Base-by-base conservation (phyloP, 2,797 vertebrate genomes). In the Hipposideros larvatus region DNA sequence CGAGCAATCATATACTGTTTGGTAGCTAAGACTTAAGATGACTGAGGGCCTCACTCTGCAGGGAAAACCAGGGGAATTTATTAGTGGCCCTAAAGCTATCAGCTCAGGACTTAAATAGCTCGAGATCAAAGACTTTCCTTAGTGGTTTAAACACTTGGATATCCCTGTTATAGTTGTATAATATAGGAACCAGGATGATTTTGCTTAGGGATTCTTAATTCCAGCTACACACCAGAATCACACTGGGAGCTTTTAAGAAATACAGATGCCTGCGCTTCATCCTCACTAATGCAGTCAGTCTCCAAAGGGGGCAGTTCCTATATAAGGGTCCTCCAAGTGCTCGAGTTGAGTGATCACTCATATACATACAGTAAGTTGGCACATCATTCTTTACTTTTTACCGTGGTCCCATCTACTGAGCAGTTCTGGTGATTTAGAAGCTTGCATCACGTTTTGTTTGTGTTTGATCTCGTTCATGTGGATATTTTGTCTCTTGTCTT, bases 401-500 rank as follows among this genome's bases (percentile, higher is more conserved):
- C 48, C 59, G 8, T 31, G 24, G 41, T 82, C 79, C 41, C 80
- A 37, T 55, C 26, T 85, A 11, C 46, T 66, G 7, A 71, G 70
- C n/a, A 66, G n/a, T 57, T 66, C 70, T 71, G 77, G 46, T 91
- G 74, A 90, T 55, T 87, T 61, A 85, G 75, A 97, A 83, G 28
- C 51, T 96, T 87, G 55, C 28, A 57, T 92, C 87, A 93, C 57
- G 43, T 61, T 92, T 89, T 28, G 5, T 87, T 59, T 95, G 68
- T 88, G 71, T 80, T 87, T 94, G 63, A 93, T 55, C 26, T 73
- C 92, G 96, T 95, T 91, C 8, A 4, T 91, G 91, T 96, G 83
- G 43, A 3, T 89, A 91, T 87, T 92, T 48, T 93, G 96, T 97
- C 82, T 94, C 43, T 77, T 37, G 87, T 96, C 88, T 96, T 88